A percentile compares a stretch with the other conserved stretches of the same genome.
These are phyloP conservation scores for Porites evermanni DNA, from an alignment of 92 coral and sea anemone genomes.

Conservation along the genomic window DNA sequence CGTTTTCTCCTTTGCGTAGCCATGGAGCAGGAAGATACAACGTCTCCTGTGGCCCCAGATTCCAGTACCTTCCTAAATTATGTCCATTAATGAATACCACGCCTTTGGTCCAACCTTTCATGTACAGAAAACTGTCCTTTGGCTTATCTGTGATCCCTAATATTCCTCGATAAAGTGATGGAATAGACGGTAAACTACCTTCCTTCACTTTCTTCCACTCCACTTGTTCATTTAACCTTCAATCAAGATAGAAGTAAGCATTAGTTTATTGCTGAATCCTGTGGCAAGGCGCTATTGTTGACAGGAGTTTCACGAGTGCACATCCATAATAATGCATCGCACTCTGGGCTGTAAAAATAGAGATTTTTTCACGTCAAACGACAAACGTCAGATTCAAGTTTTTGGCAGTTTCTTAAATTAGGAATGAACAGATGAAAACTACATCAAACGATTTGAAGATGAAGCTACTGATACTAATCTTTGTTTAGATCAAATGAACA, in stretches of 20 bases:
- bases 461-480: too few relatives aligned
- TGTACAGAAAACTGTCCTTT: slow-evolving; percentile 81
- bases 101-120: slow-evolving; percentile 92
- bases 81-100: slow-evolving; percentile 91
- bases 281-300: too few relatives aligned
- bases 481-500: too few relatives aligned
- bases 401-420: too few relatives aligned
- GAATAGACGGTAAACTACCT: slow-evolving; percentile 22
- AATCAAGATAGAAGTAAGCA: background rate
- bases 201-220: slow-evolving; percentile 25
- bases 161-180: slow-evolving; percentile 76
- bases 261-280: too few relatives aligned
- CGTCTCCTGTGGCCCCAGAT: slow-evolving; percentile 92
- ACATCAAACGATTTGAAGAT: too few relatives aligned
- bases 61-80: slow-evolving; percentile 96
- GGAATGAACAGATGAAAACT: too few relatives aligned
- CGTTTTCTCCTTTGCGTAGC: slow-evolving; percentile 78
- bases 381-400: too few relatives aligned
- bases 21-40: slow-evolving; percentile 93
- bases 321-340: too few relatives aligned
- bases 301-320: too few relatives aligned
- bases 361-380: too few relatives aligned
- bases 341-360: too few relatives aligned
- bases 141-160: slow-evolving; percentile 75
- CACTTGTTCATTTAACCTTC: background rate